A percentile compares a stretch with the other conserved stretches of the same genome.
phyloP scores from a whole-genome alignment of 2,888 invertebrate species.

The Nomada ruficornis region DNA sequence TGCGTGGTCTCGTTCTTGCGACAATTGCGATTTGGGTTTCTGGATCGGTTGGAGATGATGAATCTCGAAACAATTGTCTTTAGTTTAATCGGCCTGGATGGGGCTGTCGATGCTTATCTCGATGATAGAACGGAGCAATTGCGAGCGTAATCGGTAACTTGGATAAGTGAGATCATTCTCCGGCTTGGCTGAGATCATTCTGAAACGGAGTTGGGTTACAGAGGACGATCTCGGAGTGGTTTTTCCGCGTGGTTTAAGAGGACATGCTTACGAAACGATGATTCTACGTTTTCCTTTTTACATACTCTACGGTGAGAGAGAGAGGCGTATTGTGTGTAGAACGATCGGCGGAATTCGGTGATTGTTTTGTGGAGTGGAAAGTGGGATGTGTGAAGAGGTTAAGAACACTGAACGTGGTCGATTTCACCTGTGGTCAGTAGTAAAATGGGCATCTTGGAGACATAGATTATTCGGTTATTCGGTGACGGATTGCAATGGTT shows the following conservation, averaged over 20 bases:
- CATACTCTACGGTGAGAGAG: not conserved
- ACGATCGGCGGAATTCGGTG: not conserved
- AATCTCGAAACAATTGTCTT: not conserved
- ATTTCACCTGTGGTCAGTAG: not conserved
- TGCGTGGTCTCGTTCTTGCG: not conserved
- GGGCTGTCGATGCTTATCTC: conserved; percentile 13
- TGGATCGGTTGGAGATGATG: not conserved
- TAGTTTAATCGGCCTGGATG: not conserved
- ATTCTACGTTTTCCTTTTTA: not conserved
- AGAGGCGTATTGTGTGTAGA: not conserved
- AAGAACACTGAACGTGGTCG: not conserved
- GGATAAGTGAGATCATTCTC: conserved; percentile 28
- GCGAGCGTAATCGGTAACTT: conserved; percentile 4
- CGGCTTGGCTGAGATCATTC: conserved; percentile 1
- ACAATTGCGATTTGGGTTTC: not conserved
- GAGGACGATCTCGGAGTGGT: not conserved
- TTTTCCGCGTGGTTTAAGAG: not conserved
- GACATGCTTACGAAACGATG: conserved; percentile 25
- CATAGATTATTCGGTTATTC: too few relatives aligned
- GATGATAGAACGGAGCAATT: conserved; percentile 26
- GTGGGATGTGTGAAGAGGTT: conserved; percentile 2
- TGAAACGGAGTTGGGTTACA: not conserved
- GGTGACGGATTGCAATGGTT: too few relatives aligned
- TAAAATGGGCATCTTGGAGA: not conserved
- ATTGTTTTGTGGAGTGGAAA: not conserved